Evolutionary conservation across 2,113 vertebrate genomes (phyloP), one percentile per base, ranked within the genome.

Genomic region (Ailuropoda melanoleuca): DNA sequence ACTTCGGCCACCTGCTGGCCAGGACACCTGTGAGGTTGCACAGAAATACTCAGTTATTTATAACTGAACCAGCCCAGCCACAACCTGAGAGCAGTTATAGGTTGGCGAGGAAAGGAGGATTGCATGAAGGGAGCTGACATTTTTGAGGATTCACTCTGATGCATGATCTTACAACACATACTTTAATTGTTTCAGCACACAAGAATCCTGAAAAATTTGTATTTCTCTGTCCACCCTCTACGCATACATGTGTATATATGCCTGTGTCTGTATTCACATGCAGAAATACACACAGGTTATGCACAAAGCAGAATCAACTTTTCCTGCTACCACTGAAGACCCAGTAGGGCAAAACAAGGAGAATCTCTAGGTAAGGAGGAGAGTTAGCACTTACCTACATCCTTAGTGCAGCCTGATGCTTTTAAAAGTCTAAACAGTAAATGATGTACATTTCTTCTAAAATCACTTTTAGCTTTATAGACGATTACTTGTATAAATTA

Each of bases 401-500:
- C 23, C 34, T 81, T 91, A 39, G 6, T 93, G 26, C 37, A 21
- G 5, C 14, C 90, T 90, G 64, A 66, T 89, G 64, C 29, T 97
- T 77, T 97, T 46, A 43, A 95, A 91, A 94, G 50, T 93, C 83
- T 62, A 98, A 97, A 94, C 70, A 6, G 48, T 34, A 93, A 68
- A 58, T 96, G 75, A 77, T 93, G 84, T 60, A n/a, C 37, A 10
- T 46, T 53, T 97, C 88, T 87, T 92, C 43, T 84, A 85, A 97
- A 98, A 31, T 96, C 55, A 91, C 39, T 77, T 88, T 90, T 84
- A 74, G 3, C 89, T 97, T 97, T 94, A 94, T 97, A 93, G 81
- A 93, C 97, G 88, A 95, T 90, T 95, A 50, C 60, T 96, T 93
- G 39, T 86, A 3, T 56, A 95, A 94, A 80, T 97, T 97, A 97